These are phyloP conservation scores for Podiceps cristatus DNA, from an alignment of 2,113 vertebrate genomes.

Conservation along the genomic window DNA sequence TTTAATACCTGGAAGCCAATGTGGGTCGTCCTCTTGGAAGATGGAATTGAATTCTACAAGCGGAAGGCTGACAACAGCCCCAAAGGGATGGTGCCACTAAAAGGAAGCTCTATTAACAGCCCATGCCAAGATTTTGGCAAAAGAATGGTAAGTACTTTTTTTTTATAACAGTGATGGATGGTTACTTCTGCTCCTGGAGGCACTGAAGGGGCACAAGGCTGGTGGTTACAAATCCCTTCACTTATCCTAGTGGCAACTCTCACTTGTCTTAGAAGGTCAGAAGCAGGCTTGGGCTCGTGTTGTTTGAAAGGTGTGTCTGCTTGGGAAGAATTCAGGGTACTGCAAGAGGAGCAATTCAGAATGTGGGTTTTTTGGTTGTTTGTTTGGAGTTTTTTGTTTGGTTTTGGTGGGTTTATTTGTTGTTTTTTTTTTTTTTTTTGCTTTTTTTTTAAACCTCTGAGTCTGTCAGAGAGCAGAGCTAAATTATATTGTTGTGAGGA, in stretches of 20 bases:
- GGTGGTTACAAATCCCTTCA: not conserved
- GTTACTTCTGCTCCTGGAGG: not conserved
- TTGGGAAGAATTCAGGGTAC: not conserved
- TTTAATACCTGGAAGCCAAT: conserved; percentile 93
- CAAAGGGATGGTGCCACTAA: conserved; percentile 96
- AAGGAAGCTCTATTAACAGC: conserved; percentile 83
- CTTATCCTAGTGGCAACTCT: accelerated
- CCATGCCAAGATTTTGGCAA: conserved; percentile 93
- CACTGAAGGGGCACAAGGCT: not conserved
- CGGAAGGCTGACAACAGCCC: conserved; percentile 90
- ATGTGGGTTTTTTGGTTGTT: no score
- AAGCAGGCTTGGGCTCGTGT: not conserved
- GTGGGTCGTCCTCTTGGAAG: conserved; percentile 94
- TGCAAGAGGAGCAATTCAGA: not conserved
- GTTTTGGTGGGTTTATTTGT: not conserved
- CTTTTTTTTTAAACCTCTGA: not conserved
- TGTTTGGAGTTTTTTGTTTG: no score
- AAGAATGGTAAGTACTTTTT: conserved; percentile 82
- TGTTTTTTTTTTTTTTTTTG: not conserved
- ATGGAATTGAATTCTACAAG: conserved; percentile 93
- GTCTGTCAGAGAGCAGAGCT: not conserved
- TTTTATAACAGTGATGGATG: not conserved
- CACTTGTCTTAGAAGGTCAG: not conserved
- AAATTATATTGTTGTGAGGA: not conserved
- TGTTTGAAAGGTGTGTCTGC: not conserved